Evolutionary conservation across 1,140 invertebrate genomes (phyloP).

Genomic region (Hormaphis cornu): DNA sequence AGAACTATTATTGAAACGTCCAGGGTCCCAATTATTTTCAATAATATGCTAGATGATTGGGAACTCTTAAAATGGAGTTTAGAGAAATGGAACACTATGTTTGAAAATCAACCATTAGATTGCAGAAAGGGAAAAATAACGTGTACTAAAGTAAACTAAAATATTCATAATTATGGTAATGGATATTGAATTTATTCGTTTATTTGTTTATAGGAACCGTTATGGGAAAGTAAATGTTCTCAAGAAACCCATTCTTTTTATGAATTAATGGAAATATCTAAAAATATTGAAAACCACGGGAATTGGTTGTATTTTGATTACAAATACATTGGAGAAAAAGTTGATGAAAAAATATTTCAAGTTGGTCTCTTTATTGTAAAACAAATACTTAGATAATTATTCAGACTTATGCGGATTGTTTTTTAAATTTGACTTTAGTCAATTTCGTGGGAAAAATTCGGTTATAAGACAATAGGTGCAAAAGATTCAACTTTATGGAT

Average conservation of each 20-base stretch:
- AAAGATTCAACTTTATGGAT: constrained; percentile 80
- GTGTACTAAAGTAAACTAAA: constrained; percentile 19
- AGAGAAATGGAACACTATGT: constrained; percentile 26
- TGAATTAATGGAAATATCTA: constrained; percentile 50
- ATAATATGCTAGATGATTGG: constrained; percentile 28
- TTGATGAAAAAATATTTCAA: constrained; percentile 49
- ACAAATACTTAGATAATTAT: neutral
- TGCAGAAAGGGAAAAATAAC: constrained; percentile 29
- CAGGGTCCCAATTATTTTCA: constrained; percentile 5
- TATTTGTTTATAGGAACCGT: constrained; percentile 48
- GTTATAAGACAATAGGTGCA: constrained; percentile 57
- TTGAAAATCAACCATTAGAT: constrained; percentile 11
- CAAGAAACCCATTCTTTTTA: constrained; percentile 49
- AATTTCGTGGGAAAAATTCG: constrained; percentile 65
- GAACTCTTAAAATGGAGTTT: constrained; percentile 18
- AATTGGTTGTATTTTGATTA: constrained; percentile 77
- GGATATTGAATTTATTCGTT: neutral
- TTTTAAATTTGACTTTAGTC: constrained; percentile 44
- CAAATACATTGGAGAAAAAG: constrained; percentile 66
- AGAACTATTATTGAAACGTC: constrained; percentile 16
- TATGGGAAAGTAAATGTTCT: constrained; percentile 63
- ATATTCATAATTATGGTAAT: neutral
- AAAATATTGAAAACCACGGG: constrained; percentile 40
- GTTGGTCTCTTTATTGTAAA: neutral
- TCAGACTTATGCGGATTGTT: too few relatives aligned